Evolutionary conservation across 2,113 vertebrate genomes (phyloP).

Genomic region (Phaethon lepturus): DNA sequence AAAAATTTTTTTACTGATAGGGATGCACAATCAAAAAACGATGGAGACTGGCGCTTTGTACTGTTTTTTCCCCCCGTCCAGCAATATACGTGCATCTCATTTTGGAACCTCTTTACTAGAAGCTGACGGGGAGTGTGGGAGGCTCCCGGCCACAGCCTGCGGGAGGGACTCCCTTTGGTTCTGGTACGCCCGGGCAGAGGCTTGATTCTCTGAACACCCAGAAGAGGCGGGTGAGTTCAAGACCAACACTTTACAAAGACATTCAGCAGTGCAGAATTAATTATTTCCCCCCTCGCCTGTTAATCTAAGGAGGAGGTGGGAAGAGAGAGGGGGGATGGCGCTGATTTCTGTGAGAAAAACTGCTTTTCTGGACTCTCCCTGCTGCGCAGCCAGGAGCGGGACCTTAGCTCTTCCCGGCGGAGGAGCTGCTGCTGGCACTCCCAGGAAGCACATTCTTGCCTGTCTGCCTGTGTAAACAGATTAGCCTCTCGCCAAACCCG

Average conservation of each 20-base stretch:
- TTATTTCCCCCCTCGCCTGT: neutral
- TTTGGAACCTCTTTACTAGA: neutral
- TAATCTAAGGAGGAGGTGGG: neutral
- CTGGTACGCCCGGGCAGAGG: rapidly evolving
- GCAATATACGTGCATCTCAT: neutral
- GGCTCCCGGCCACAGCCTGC: rapidly evolving
- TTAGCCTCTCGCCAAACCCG: neutral
- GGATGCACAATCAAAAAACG: neutral
- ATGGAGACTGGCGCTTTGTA: neutral
- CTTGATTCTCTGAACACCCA: neutral
- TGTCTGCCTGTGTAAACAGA: neutral
- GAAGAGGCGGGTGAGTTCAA: neutral
- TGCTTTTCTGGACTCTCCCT: neutral
- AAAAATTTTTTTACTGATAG: neutral
- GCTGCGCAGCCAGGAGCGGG: neutral
- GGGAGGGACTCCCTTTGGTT: neutral
- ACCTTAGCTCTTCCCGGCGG: neutral
- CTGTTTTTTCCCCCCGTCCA: rapidly evolving
- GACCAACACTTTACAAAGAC: neutral
- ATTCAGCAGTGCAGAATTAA: neutral
- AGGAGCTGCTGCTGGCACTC: neutral
- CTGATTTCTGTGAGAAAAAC: neutral
- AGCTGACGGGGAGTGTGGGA: neutral
- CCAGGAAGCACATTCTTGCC: slow-evolving; percentile 22
- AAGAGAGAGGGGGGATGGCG: neutral